Conservation (phyloP, 2,113 vertebrate genomes). For the Pedetes capensis region DNA sequence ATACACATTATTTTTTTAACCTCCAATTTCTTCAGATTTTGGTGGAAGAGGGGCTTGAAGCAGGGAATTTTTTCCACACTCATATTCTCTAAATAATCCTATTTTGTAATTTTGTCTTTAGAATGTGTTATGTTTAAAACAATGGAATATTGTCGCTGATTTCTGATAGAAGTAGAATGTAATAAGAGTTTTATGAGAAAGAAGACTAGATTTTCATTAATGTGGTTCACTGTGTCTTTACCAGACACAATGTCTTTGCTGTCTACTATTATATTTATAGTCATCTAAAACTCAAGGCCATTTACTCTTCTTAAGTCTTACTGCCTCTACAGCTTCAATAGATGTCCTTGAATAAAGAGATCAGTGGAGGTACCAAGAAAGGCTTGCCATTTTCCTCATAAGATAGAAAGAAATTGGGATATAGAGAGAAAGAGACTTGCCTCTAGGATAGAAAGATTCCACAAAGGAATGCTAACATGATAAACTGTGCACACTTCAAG, state of each 20-base stretch:
- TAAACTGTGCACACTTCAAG: neutral
- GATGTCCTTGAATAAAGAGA: neutral
- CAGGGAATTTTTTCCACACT: neutral
- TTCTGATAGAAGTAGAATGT: neutral
- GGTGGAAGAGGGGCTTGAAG: neutral
- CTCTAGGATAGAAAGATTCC: neutral
- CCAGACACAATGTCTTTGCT: neutral
- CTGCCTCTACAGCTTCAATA: neutral
- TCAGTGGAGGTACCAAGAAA: neutral
- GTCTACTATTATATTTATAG: neutral
- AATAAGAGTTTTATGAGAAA: neutral
- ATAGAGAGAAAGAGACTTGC: neutral
- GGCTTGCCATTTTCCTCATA: neutral
- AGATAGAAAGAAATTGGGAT: neutral
- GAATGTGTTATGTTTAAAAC: neutral
- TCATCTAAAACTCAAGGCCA: neutral
- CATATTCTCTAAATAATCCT: neutral
- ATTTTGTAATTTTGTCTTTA: neutral
- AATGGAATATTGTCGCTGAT: neutral
- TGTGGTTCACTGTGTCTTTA: neutral
- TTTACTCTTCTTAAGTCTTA: neutral
- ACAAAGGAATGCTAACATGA: neutral
- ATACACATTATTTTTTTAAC: neutral
- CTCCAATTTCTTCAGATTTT: neutral
- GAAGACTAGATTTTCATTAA: neutral